These are phyloP conservation scores for Siphamia tubifer DNA, from an alignment of 2,113 vertebrate species.

Conservation along the genomic window DNA sequence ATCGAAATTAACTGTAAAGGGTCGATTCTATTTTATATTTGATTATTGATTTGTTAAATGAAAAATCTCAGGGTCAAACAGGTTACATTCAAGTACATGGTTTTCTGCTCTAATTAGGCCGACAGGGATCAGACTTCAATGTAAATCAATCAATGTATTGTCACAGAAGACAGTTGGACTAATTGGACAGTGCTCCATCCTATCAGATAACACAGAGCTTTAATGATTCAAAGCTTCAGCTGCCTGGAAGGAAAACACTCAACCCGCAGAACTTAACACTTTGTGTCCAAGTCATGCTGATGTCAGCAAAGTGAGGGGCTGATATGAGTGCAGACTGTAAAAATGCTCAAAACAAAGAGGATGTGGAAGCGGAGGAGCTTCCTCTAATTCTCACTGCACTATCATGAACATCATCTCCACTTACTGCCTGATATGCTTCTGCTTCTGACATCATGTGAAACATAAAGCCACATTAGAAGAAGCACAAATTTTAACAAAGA, in stretches of 20 bases:
- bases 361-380: slow-evolving; percentile 25
- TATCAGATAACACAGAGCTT: slow-evolving; percentile 21
- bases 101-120: not conserved
- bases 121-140: not conserved
- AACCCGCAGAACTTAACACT: not conserved
- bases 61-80: not conserved
- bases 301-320: slow-evolving; percentile 5
- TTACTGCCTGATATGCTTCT: too few relatives aligned
- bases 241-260: slow-evolving; percentile 15
- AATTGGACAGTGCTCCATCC: not conserved
- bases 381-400: slow-evolving; percentile 12
- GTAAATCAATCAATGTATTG: not conserved
- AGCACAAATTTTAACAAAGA: too few relatives aligned
- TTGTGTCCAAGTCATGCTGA: slow-evolving; percentile 16
- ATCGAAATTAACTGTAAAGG: not conserved
- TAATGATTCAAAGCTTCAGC: slow-evolving; percentile 34
- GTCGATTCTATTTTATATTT: not conserved
- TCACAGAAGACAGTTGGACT: not conserved
- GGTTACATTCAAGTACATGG: not conserved
- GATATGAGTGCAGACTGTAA: not conserved
- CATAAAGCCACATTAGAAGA: too few relatives aligned
- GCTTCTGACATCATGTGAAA: too few relatives aligned
- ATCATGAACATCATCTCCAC: not conserved
- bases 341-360: not conserved
- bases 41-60: not conserved